Conservation (phyloP, 2,888 invertebrate species). For the Corythucha ciliata region DNA sequence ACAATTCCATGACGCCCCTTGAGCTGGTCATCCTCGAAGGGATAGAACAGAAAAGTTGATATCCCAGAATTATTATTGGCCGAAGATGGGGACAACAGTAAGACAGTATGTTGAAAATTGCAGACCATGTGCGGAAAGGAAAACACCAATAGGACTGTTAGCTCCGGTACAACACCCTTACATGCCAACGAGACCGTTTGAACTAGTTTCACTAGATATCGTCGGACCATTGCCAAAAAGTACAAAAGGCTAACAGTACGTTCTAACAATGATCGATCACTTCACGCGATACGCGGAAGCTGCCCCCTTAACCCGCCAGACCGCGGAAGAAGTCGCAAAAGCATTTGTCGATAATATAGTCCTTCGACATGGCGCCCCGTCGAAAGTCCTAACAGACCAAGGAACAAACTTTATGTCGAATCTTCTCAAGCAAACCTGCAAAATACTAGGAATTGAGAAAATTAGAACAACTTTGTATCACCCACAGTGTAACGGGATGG, state of each 20-base stretch:
- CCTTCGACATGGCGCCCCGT: constrained; percentile 40
- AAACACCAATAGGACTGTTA: constrained; percentile 31
- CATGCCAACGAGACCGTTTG: constrained; percentile 34
- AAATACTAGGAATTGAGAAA: constrained; percentile 12
- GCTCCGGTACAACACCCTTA: constrained; percentile 38
- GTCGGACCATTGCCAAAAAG: constrained; percentile 39
- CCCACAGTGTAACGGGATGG: constrained; percentile 34
- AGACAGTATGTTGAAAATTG: constrained; percentile 37
- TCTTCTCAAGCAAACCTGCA: neutral
- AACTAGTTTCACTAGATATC: constrained; percentile 38
- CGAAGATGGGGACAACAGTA: constrained; percentile 38
- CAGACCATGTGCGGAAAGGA: constrained; percentile 38
- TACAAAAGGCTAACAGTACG: constrained; percentile 37
- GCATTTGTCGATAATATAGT: constrained; percentile 37
- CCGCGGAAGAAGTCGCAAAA: constrained; percentile 38
- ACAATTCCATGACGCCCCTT: constrained; percentile 30
- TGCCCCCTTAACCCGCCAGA: constrained; percentile 38
- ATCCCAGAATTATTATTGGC: constrained; percentile 36
- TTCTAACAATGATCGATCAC: constrained; percentile 38
- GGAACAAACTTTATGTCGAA: constrained; percentile 38
- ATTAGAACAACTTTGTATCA: constrained; percentile 37
- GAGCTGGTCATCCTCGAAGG: constrained; percentile 36
- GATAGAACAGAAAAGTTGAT: constrained; percentile 34
- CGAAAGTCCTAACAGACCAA: constrained; percentile 40
- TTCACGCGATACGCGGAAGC: constrained; percentile 36